These are phyloP conservation scores for Sakesphorus luctuosus DNA, from an alignment of 2,113 vertebrate genomes.

Conservation along the genomic window DNA sequence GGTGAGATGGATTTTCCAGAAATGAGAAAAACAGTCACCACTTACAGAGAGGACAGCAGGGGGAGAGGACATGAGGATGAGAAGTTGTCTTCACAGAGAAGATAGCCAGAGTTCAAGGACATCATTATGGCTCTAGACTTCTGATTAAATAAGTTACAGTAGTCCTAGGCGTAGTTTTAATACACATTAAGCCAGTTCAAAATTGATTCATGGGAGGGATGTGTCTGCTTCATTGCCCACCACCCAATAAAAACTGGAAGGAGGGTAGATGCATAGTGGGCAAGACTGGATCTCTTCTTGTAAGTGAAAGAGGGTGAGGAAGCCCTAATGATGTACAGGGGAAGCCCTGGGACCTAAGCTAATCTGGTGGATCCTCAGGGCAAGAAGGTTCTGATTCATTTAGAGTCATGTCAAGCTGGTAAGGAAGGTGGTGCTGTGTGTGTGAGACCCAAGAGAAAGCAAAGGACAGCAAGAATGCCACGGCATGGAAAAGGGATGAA, in stretches of 20 bases:
- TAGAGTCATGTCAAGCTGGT: not conserved
- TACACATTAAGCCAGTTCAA: not conserved
- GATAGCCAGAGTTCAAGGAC: not conserved
- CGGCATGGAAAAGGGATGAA: not conserved
- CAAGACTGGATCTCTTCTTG: not conserved
- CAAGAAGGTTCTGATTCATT: not conserved
- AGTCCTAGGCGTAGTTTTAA: not conserved
- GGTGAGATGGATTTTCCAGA: not conserved
- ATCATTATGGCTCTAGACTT: not conserved
- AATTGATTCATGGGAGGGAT: not conserved
- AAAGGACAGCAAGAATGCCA: fast-evolving
- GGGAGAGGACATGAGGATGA: not conserved
- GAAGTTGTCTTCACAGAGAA: not conserved
- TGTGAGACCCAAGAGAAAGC: not conserved
- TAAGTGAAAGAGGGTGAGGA: not conserved
- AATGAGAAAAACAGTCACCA: not conserved
- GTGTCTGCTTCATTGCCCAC: not conserved
- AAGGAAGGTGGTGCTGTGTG: not conserved
- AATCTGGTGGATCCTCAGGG: not conserved
- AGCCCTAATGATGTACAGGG: not conserved
- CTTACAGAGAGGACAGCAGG: not conserved
- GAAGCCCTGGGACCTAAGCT: not conserved
- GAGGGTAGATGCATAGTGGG: fast-evolving
- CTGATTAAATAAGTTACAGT: not conserved
- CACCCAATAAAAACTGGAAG: not conserved